These are phyloP conservation scores for Dione juno DNA, from an alignment of 2,888 invertebrate genomes.

Conservation along the genomic window DNA sequence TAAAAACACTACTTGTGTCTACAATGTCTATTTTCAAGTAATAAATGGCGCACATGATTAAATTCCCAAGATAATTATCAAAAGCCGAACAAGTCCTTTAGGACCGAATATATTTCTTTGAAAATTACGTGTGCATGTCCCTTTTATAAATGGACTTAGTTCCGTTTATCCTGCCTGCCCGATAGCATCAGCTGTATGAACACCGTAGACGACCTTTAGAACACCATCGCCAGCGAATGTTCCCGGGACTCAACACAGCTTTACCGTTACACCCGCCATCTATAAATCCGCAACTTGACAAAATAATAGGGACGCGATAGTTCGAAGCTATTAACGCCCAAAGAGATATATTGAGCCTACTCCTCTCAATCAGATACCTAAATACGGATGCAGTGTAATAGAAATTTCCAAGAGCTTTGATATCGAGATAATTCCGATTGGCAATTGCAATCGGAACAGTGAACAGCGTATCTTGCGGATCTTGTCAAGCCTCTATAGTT, in stretches of 20 bases:
- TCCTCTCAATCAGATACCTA: constrained; percentile 81
- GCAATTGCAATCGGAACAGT: constrained; percentile 36
- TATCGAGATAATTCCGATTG: constrained; percentile 43
- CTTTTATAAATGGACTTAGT: constrained; percentile 46
- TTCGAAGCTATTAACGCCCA: constrained; percentile 80
- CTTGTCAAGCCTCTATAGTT: constrained; percentile 37
- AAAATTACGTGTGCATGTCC: constrained; percentile 44
- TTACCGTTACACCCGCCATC: constrained; percentile 75
- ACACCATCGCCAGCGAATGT: constrained; percentile 53
- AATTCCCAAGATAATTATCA: constrained; percentile 37
- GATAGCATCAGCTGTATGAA: constrained; percentile 51
- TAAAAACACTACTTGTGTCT: background rate
- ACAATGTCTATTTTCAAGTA: too few species aligned
- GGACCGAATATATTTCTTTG: constrained; percentile 35
- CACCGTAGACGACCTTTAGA: constrained; percentile 57
- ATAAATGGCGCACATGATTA: constrained; percentile 26
- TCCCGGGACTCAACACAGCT: constrained; percentile 56
- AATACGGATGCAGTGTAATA: constrained; percentile 69
- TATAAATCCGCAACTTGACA: constrained; percentile 81
- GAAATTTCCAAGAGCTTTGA: constrained; percentile 50
- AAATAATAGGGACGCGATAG: constrained; percentile 80
- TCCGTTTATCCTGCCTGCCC: constrained; percentile 44
- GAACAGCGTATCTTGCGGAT: constrained; percentile 37
- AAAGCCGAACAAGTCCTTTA: constrained; percentile 30
- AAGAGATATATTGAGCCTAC: constrained; percentile 79